phyloP scores from a whole-genome alignment of 2,888 invertebrate species.

The Oscheius sp. region DNA sequence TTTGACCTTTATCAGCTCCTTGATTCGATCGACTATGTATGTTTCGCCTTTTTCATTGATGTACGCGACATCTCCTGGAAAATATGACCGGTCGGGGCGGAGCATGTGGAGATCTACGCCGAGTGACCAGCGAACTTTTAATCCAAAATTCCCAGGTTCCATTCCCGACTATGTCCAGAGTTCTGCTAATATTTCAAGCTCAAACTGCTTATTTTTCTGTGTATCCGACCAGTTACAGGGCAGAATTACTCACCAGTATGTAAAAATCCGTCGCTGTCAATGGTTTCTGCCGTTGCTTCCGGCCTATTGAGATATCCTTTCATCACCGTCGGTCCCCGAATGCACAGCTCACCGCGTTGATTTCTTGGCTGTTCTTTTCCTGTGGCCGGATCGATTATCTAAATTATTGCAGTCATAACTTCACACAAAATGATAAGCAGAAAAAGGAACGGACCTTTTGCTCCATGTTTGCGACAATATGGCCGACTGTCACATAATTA shows the following conservation, averaged over 20 bases:
- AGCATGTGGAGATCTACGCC: too few species aligned
- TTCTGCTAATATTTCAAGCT: too few species aligned
- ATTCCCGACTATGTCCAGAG: too few species aligned
- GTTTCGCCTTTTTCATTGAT: constrained; percentile 48
- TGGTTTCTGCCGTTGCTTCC: constrained; percentile 79
- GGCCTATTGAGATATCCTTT: constrained; percentile 84
- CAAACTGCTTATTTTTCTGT: too few species aligned
- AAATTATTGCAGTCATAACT: not conserved
- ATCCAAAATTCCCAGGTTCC: too few species aligned
- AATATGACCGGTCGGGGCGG: too few species aligned
- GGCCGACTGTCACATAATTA: constrained; percentile 81
- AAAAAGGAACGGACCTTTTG: constrained; percentile 76
- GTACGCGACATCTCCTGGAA: constrained; percentile 58
- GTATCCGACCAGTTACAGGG: too few species aligned
- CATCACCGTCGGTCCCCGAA: constrained; percentile 85
- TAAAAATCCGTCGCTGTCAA: constrained; percentile 79
- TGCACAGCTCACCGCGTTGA: constrained; percentile 85
- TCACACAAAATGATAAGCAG: not conserved
- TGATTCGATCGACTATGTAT: constrained; percentile 61
- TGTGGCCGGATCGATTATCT: constrained; percentile 75
- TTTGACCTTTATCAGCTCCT: constrained; percentile 67
- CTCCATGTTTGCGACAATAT: constrained; percentile 79
- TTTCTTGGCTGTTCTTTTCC: constrained; percentile 79
- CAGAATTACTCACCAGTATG: constrained; percentile 14
- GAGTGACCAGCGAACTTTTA: too few species aligned